These are phyloP conservation scores for Pseudotriccus pelzelni DNA, from an alignment of 2,797 vertebrate species.

Conservation along the genomic window DNA sequence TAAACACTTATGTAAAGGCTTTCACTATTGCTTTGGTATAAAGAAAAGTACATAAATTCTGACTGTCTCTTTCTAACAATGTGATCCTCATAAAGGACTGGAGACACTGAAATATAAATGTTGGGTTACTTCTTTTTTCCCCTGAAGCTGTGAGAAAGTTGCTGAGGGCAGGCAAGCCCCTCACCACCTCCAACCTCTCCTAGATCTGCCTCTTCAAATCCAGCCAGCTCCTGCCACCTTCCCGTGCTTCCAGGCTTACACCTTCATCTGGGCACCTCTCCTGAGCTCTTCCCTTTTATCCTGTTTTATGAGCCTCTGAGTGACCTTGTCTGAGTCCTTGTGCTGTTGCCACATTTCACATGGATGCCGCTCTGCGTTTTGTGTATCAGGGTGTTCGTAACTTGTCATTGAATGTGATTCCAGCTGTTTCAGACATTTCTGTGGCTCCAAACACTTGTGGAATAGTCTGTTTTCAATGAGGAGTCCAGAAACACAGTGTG, in stretches of 20 bases:
- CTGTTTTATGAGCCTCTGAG: accelerated
- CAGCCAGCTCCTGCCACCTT: not conserved
- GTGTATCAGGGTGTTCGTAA: not conserved
- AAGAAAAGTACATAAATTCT: not conserved
- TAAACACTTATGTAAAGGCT: not conserved
- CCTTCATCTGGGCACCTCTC: not conserved
- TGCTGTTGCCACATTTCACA: not conserved
- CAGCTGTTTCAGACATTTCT: not conserved
- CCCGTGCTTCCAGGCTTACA: not conserved
- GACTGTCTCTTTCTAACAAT: not conserved
- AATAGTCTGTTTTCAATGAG: not conserved
- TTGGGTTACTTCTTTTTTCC: not conserved
- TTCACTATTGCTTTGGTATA: not conserved
- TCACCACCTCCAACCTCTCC: not conserved
- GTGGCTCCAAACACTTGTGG: not conserved
- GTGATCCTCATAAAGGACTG: not conserved
- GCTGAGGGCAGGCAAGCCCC: not conserved
- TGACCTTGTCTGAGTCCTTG: not conserved
- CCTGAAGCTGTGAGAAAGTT: not conserved
- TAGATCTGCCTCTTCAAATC: not conserved
- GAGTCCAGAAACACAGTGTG: not conserved
- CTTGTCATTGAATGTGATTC: not conserved
- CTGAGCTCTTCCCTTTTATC: not conserved
- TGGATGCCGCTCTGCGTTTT: not conserved
- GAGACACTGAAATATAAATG: not conserved